A percentile compares a stretch with the other conserved stretches of the same genome.
Conservation (phyloP, 2,113 vertebrate species). For the Garra rufa region DNA sequence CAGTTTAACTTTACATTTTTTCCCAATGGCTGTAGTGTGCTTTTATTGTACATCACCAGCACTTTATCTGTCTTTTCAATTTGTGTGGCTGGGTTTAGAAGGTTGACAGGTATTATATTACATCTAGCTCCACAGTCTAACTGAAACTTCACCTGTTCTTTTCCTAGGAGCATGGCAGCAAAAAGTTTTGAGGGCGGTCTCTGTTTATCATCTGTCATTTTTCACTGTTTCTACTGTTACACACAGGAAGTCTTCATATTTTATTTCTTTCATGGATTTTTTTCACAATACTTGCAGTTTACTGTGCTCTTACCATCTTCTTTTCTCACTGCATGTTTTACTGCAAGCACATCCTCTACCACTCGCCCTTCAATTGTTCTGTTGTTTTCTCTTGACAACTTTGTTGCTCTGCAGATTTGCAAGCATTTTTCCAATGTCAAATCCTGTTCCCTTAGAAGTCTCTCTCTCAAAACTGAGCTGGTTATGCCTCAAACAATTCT, state of each 20-base stretch:
- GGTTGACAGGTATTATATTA: too few species aligned
- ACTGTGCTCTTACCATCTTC: too few species aligned
- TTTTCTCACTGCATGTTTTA: not conserved
- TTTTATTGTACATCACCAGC: slow-evolving; percentile 49
- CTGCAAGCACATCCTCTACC: not conserved
- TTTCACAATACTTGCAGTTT: too few species aligned
- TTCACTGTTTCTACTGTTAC: not conserved
- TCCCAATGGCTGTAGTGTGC: slow-evolving; percentile 16
- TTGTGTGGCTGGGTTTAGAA: slow-evolving; percentile 10
- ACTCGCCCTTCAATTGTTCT: not conserved
- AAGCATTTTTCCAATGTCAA: not conserved
- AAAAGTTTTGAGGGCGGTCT: not conserved
- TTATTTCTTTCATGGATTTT: too few species aligned
- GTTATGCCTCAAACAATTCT: not conserved
- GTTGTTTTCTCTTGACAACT: not conserved
- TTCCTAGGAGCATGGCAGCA: too few species aligned
- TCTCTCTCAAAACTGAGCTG: not conserved
- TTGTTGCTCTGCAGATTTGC: not conserved
- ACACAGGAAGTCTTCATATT: not conserved
- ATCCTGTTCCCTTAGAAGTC: not conserved
- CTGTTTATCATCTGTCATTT: not conserved
- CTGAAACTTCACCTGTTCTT: not conserved
- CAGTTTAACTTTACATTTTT: slow-evolving; percentile 40
- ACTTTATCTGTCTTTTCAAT: slow-evolving; percentile 39
- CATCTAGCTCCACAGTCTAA: slow-evolving; percentile 17